phyloP scores from a whole-genome alignment of 2,888 invertebrate species.

The Belgica antarctica region DNA sequence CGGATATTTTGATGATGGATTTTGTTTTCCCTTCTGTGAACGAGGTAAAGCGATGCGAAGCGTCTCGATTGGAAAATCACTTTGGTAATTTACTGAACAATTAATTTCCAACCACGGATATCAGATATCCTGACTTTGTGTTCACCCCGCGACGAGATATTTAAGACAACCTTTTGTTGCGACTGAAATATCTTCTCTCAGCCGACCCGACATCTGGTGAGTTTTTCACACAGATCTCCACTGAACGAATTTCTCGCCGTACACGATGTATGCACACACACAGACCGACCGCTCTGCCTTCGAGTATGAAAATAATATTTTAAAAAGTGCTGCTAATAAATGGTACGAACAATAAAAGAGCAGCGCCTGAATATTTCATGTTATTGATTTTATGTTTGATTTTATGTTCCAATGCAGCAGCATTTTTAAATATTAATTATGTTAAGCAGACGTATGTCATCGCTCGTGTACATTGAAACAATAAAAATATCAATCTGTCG shows the following conservation, averaged over 20 bases:
- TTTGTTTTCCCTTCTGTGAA: too few species aligned
- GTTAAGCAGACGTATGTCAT: conserved; percentile 12
- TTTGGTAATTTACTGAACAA: too few species aligned
- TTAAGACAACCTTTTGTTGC: too few species aligned
- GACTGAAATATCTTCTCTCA: too few species aligned
- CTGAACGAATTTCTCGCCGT: neutral
- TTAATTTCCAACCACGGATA: too few species aligned
- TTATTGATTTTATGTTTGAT: neutral
- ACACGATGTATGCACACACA: neutral
- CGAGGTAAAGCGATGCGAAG: too few species aligned
- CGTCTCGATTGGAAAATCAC: too few species aligned
- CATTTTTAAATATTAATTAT: neutral
- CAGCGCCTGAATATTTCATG: neutral
- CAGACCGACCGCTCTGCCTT: conserved; percentile 21
- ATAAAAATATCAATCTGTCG: conserved; percentile 1
- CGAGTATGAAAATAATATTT: conserved; percentile 33
- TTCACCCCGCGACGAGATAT: too few species aligned
- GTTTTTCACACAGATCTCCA: neutral
- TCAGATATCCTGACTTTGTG: too few species aligned
- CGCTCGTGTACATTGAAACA: conserved; percentile 13
- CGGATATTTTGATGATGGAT: too few species aligned
- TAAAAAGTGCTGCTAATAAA: conserved; percentile 34
- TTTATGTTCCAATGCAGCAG: neutral
- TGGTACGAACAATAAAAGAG: conserved; percentile 3
- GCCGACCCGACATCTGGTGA: neutral